Percentiles rank a stretch among this genome's conserved stretches.
phyloP scores from a whole-genome alignment of 2,797 vertebrate species.

The Pangasius larnaudii region DNA sequence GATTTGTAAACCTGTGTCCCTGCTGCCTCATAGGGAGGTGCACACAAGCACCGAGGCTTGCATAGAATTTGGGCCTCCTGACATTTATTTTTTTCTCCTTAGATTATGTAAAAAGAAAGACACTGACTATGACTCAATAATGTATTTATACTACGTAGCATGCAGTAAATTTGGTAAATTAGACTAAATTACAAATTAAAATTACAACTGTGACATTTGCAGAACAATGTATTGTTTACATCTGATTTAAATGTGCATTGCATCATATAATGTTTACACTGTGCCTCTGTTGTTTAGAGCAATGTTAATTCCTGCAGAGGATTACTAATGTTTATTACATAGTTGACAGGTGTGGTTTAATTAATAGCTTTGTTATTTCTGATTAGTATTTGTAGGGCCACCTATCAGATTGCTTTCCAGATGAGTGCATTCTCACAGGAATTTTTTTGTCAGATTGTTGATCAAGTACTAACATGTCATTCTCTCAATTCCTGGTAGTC shows the following conservation, averaged over 20 bases:
- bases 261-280: slow-evolving; percentile 58
- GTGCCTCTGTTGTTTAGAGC: slow-evolving; percentile 63
- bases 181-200: slow-evolving; percentile 47
- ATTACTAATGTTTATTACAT: slow-evolving; percentile 45
- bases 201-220: slow-evolving; percentile 61
- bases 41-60: neutral
- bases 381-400: neutral
- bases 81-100: neutral
- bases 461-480: slow-evolving; percentile 25
- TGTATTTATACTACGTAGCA: neutral
- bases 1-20: neutral
- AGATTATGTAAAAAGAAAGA: neutral
- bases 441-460: slow-evolving; percentile 13
- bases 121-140: neutral
- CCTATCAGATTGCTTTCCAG: slow-evolving; percentile 1
- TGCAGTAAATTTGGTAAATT: neutral
- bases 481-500: neutral
- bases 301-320: slow-evolving; percentile 24
- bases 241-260: slow-evolving; percentile 53
- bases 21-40: neutral
- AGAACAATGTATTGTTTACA: slow-evolving; percentile 50
- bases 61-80: neutral
- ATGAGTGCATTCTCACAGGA: neutral
- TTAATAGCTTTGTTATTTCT: slow-evolving; percentile 53
- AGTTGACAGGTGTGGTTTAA: slow-evolving; percentile 57